Evolutionary conservation across 2,888 invertebrate genomes (phyloP).

Genomic region (Lissonota sp.): DNA sequence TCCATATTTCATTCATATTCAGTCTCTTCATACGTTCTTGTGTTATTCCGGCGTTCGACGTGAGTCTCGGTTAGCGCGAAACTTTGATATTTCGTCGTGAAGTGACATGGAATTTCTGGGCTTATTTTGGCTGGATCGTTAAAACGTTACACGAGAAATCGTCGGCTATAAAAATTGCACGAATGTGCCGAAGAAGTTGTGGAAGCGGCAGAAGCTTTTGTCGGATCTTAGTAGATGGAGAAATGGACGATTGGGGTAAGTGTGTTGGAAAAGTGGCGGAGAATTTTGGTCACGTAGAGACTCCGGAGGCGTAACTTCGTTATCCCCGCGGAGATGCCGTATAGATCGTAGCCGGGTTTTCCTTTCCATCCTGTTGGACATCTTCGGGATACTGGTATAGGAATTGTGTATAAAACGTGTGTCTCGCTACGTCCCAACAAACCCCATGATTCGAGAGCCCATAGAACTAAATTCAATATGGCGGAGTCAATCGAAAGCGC

Average conservation of each 20-base stretch:
- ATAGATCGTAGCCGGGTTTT: conserved; percentile 67
- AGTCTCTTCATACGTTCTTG: too few relatives aligned
- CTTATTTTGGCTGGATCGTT: not conserved
- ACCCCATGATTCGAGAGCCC: conserved; percentile 79
- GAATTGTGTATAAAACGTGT: conserved; percentile 67
- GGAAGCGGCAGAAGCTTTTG: not conserved
- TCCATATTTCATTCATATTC: conserved; percentile 8
- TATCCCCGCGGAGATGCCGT: conserved; percentile 72
- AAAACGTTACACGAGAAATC: not conserved
- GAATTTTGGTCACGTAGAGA: conserved; percentile 81
- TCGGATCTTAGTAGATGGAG: not conserved
- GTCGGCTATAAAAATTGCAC: not conserved
- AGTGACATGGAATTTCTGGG: not conserved
- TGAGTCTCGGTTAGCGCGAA: too few relatives aligned
- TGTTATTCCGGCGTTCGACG: too few relatives aligned
- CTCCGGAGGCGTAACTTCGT: conserved; percentile 74
- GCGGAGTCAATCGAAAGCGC: conserved; percentile 81
- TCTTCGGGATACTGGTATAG: conserved; percentile 40
- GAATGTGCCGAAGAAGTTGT: not conserved
- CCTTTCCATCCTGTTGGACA: conserved; percentile 25
- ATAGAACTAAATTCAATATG: conserved; percentile 83
- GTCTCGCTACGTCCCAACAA: conserved; percentile 72
- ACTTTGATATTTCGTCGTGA: too few relatives aligned
- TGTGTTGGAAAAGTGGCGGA: conserved; percentile 40
- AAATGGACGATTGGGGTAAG: not conserved